These are phyloP conservation scores for Marmota monax DNA, from an alignment of 2,113 vertebrate species.

Conservation along the genomic window DNA sequence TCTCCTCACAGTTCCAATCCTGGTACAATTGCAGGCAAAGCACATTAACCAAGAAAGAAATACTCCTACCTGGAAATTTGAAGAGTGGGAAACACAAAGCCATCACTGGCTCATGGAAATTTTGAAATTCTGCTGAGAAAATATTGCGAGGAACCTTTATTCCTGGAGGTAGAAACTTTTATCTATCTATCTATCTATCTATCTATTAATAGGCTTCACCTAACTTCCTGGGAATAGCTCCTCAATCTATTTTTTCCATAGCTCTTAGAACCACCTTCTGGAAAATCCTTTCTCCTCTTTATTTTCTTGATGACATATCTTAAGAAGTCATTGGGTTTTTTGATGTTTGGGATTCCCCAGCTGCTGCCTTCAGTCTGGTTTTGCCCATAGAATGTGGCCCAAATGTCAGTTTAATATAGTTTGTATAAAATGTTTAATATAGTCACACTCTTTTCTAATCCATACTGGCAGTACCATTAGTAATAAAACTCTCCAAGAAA, in stretches of 20 bases:
- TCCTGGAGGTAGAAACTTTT: not conserved
- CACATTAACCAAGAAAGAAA: not conserved
- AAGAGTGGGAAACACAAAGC: not conserved
- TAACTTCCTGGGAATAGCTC: not conserved
- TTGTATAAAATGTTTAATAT: not conserved
- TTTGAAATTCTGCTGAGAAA: not conserved
- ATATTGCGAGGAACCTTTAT: not conserved
- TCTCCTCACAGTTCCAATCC: fast-evolving
- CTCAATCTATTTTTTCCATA: not conserved
- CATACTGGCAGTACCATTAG: not conserved
- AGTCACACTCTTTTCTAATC: not conserved
- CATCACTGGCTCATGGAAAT: not conserved
- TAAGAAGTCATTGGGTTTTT: not conserved
- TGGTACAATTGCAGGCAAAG: not conserved
- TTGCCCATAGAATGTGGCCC: not conserved
- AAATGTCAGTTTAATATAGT: not conserved
- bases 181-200: not conserved
- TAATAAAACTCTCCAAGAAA: not conserved
- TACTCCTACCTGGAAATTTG: not conserved
- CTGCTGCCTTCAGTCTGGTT: not conserved
- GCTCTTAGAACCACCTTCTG: not conserved
- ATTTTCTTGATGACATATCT: not conserved
- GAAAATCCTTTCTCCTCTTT: not conserved
- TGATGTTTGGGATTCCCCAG: not conserved
- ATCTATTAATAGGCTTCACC: not conserved